Base-by-base conservation (phyloP, 2,113 vertebrate genomes). In the Dipodomys stephensi region DNA sequence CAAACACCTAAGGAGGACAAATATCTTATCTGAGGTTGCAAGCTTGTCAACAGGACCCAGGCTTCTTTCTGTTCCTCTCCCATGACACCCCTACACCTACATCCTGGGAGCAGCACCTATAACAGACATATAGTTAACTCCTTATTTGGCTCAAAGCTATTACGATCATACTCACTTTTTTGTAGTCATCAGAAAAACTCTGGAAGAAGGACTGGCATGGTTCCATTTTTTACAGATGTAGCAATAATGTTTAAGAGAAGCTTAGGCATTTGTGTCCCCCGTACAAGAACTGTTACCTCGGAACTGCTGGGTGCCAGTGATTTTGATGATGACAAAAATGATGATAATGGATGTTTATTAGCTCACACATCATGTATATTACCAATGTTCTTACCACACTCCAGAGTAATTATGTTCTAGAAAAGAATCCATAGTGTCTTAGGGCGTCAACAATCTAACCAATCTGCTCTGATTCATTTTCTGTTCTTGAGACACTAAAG, bases 171-270 rank as follows among this genome's bases (percentile, higher is more conserved):
- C 39, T 39, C 28, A 77, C 68, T 49, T 77, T 1, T 27, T 83
- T 74, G 87, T 11, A 77, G 16, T 57, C 76, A 67, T 94, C 62
- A n/a, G 7, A 57, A 84, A 92, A 46, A 76, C 16, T 53, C 67
- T 25, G 71, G 79, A 62, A 88, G 65, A 90, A 79, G 77, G 69
- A 39, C 22, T 20, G 57, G 8, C 30, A 22, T 57, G 46, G n/a
- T 72, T 27, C 67, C 67, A 49, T 64, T 88, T 64, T 88, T 72
- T 80, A 46, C 22, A 83, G 60, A 39, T 83, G 46, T 88, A 94
- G 65, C 92, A 65, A 82, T 35, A n/a, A 68, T 12, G 19, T 12
- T 0, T 4, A 2, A 11, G 32, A 7, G 46, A 93, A 89, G 64
- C 19, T 32, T 12, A 7, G 27, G 11, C 57, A 28, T 11, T 13